A percentile compares a stretch with the other conserved stretches of the same genome.
phyloP scores from a whole-genome alignment of 2,797 vertebrate genomes.

The Choloepus didactylus region DNA sequence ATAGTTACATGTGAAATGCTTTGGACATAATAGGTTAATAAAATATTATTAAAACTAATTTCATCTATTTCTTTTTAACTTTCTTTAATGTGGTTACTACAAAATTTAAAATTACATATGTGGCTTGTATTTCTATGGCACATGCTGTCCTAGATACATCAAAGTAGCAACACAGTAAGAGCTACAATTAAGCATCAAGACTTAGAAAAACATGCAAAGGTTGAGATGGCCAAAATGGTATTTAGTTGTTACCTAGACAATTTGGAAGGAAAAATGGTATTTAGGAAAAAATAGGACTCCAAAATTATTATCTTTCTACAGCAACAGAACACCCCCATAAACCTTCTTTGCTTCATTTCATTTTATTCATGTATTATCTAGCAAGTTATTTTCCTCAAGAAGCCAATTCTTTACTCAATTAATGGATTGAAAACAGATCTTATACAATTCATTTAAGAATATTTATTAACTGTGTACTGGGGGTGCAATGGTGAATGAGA shows the following conservation, averaged over 20 bases:
- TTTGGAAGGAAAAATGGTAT: background rate
- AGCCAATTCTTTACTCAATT: conserved; percentile 35
- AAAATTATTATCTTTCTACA: background rate
- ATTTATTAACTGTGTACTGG: conserved; percentile 2
- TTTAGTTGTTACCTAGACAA: background rate
- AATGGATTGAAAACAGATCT: conserved; percentile 12
- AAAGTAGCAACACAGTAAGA: conserved; percentile 28
- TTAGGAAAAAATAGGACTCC: background rate
- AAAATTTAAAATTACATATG: background rate
- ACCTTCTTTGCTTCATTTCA: background rate
- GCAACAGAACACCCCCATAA: background rate
- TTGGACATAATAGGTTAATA: background rate
- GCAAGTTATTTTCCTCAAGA: conserved; percentile 23
- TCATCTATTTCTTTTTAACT: background rate
- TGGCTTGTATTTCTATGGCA: conserved; percentile 3
- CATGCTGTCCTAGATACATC: background rate
- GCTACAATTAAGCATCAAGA: conserved; percentile 24
- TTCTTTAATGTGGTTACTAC: background rate
- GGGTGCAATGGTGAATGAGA: background rate
- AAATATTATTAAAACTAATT: conserved; percentile 56
- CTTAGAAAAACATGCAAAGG: conserved; percentile 4
- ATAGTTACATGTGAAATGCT: conserved; percentile 21
- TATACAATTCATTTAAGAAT: conserved; percentile 33
- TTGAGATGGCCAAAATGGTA: background rate
- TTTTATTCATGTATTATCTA: background rate